Conservation (phyloP, 2,888 invertebrate species). For the Morpho deidamia region DNA sequence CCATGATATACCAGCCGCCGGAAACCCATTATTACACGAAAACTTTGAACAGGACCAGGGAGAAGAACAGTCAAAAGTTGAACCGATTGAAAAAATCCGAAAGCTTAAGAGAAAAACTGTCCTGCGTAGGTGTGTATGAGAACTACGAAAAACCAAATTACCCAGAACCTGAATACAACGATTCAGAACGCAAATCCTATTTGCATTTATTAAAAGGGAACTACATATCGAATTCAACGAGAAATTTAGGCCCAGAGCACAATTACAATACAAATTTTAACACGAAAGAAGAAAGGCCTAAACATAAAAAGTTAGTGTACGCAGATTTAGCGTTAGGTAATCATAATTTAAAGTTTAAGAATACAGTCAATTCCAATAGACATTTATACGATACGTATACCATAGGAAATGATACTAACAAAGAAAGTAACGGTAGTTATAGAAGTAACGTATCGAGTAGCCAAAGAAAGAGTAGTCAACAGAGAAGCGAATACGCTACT, state of each 20-base stretch:
- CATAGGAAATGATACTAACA: constrained; percentile 62
- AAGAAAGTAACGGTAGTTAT: constrained; percentile 59
- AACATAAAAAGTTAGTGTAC: constrained; percentile 73
- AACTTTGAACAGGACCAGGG: constrained; percentile 68
- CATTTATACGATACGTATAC: constrained; percentile 74
- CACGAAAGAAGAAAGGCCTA: constrained; percentile 64
- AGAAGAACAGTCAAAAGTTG: constrained; percentile 65
- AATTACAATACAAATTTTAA: constrained; percentile 54
- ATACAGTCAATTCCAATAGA: constrained; percentile 77
- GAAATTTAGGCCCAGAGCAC: constrained; percentile 59
- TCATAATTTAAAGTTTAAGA: constrained; percentile 77
- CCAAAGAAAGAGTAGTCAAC: constrained; percentile 49
- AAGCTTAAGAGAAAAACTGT: constrained; percentile 68
- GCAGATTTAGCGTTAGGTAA: constrained; percentile 76
- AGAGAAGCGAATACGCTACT: constrained; percentile 68
- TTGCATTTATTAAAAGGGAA: constrained; percentile 67
- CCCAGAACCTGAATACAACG: constrained; percentile 65
- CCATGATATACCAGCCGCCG: constrained; percentile 64
- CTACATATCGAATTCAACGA: constrained; percentile 72
- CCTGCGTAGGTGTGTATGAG: constrained; percentile 71
- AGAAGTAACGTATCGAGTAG: constrained; percentile 56
- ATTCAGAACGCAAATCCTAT: constrained; percentile 65
- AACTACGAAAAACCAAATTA: constrained; percentile 70
- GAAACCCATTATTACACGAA: constrained; percentile 68
- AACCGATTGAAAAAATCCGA: constrained; percentile 72